These are phyloP conservation scores for Keiferia lycopersicella DNA, from an alignment of 2,888 invertebrate genomes.

Conservation along the genomic window DNA sequence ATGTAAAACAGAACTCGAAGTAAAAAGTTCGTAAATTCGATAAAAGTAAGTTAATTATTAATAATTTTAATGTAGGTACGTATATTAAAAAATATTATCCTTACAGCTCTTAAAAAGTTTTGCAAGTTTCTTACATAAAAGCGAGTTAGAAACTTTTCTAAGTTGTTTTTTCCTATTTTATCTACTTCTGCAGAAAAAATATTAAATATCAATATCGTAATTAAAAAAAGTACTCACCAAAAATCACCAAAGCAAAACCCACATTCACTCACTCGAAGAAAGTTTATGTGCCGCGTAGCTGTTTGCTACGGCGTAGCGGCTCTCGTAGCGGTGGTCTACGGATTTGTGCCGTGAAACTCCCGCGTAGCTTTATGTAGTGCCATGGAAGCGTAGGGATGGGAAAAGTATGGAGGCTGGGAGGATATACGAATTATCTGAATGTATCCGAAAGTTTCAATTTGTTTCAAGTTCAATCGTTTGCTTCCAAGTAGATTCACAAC, in stretches of 20 bases:
- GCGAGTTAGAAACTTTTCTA: too few relatives aligned
- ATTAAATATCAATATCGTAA: conserved; percentile 29
- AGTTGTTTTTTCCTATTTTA: too few relatives aligned
- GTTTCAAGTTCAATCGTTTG: neutral
- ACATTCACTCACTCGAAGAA: conserved; percentile 29
- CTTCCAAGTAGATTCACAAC: neutral
- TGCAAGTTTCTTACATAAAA: too few relatives aligned
- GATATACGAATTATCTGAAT: conserved; percentile 3
- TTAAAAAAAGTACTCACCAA: conserved; percentile 27
- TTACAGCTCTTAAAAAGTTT: too few relatives aligned
- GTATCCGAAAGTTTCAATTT: neutral
- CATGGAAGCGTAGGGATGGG: conserved; percentile 28
- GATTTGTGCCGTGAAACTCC: conserved; percentile 59
- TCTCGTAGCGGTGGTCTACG: conserved; percentile 51
- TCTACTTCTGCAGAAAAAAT: neutral
- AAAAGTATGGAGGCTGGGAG: neutral
- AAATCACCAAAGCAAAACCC: conserved; percentile 8
- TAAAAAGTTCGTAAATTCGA: too few relatives aligned
- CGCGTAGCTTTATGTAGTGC: conserved; percentile 60
- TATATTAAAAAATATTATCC: too few relatives aligned
- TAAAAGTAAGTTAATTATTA: too few relatives aligned
- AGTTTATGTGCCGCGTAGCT: conserved; percentile 55
- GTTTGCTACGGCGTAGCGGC: conserved; percentile 61
- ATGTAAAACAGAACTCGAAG: too few relatives aligned
- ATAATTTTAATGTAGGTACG: too few relatives aligned